Base-by-base conservation (phyloP, 2,113 vertebrate species). In the Paedocypris sp. region DNA sequence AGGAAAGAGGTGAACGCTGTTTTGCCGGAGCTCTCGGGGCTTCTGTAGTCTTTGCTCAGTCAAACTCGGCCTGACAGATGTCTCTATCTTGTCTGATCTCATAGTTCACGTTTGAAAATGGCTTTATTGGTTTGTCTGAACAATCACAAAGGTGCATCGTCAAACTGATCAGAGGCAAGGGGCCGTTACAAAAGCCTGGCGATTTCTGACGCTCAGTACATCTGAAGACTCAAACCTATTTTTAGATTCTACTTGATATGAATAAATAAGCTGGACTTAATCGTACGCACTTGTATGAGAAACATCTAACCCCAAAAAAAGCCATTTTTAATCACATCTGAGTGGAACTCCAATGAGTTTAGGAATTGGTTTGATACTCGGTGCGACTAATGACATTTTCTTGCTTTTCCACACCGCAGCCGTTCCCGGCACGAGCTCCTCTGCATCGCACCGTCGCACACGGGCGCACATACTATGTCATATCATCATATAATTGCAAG, bases 71-170 rank as follows among this genome's bases (percentile, higher is more conserved):
- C 73, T 81, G 80, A 84, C 79, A 79, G 77, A 81, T 77, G 79
- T 78, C 68, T 81, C 82, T 73, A 75, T 82, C 82, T 76, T 75
- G 78, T 84, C 83, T 75, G 59, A 75, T 81, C 73, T 72, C 73
- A 74, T 79, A 71, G 77, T 81, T 81, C 81, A 70, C 16, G 32
- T 61, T 47, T 50, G 68, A 67, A 60, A 58, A 66, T 56, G 53
- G 42, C 67, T 77, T 75, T 73, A 83, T 79, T 80, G 72, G 74
- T 67, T 80, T 70, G 68, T 76, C 59, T 73, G 72, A 73, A 56
- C 71, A 69, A 66, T 79, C 75, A 64, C 69, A 72, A 11, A 35
- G 57, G 51, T 64, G 64, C 49, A 49, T 72, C 64, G 70, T 79
- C 72, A 70, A 38, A 65, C 51, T 68, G 41, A 62, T 48, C 66